A percentile compares a stretch with the other conserved stretches of the same genome.
These are phyloP conservation scores for Trilocha varians DNA, from an alignment of 2,888 invertebrate species.

Conservation along the genomic window DNA sequence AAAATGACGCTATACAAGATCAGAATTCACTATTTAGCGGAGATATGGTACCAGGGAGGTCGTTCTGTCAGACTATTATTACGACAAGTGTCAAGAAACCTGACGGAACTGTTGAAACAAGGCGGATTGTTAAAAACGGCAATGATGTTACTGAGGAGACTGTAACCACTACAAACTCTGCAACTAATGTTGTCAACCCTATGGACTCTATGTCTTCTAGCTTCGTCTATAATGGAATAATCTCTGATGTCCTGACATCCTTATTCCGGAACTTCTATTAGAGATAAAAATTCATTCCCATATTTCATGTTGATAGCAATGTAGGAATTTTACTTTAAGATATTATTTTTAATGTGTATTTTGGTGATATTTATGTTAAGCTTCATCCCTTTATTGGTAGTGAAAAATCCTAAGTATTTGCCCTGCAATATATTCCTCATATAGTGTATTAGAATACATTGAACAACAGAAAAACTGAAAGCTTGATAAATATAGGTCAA, in stretches of 20 bases:
- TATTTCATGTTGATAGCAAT: neutral
- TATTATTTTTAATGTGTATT: no score
- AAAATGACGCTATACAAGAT: slow-evolving; percentile 30
- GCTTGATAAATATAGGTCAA: no score
- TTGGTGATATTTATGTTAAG: no score
- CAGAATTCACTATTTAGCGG: slow-evolving; percentile 35
- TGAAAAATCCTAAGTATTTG: no score
- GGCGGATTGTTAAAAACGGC: slow-evolving; percentile 54
- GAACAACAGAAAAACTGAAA: no score
- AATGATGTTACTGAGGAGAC: slow-evolving; percentile 56
- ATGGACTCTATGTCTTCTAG: slow-evolving; percentile 34
- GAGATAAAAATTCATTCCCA: slow-evolving; percentile 2
- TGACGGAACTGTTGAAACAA: slow-evolving; percentile 56
- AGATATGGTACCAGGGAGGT: slow-evolving; percentile 41
- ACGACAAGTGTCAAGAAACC: slow-evolving; percentile 58
- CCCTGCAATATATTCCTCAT: no score
- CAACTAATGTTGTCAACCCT: slow-evolving; percentile 20
- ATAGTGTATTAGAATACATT: no score
- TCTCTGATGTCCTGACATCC: slow-evolving; percentile 40
- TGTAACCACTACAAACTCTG: slow-evolving; percentile 30
- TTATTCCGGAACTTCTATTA: slow-evolving; percentile 51
- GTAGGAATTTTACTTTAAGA: neutral
- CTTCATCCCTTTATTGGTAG: no score
- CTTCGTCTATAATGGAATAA: slow-evolving; percentile 28
- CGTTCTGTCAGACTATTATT: slow-evolving; percentile 58